Evolutionary conservation across 2,113 vertebrate species (phyloP), one percentile per base, ranked within the genome.

Genomic region (Sylvietta virens): DNA sequence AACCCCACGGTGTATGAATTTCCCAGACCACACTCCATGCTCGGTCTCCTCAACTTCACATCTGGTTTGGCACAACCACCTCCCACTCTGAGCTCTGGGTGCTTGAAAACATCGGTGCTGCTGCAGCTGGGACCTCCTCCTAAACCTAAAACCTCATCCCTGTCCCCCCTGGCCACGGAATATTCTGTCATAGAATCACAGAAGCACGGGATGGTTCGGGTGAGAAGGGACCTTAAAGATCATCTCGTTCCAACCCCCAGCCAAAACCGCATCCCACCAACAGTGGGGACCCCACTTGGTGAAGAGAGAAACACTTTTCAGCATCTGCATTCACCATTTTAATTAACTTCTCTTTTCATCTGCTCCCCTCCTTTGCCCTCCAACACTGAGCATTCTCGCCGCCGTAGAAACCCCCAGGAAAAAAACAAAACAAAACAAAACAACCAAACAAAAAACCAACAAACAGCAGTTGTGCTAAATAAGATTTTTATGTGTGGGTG

Each of bases 401-500:
- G 10, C 53, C 51, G 31, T 57, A 76, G 81, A 69, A 85, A 82
- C 81, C 27, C 23, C 35, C 26, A 57, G 57, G 30, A 27, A 61
- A 64, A 80, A 47, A 35, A 50, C 48, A 30, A n/a, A 9, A 2
- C 11, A 13, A 31, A 53, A 54, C 57, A 15, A 35, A 58, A n/a
- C 19, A 53, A 15, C 27, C 65, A 62, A 45, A 10, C 50, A 17
- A 28, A 18, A 56, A 58, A 37, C 3, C 69, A 48, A 48, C 35
- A 48, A 82, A 77, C 47, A 90, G 35, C 13, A 58, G 64, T 86
- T 56, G 67, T 77, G 54, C 81, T 86, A 77, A 94, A 95, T 40
- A 77, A 85, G 79, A 86, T 96, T 92, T 88, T 88, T 73, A 66
- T 37, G 64, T 92, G 81, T 88, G 95, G 74, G 78, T 85, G 93